Conservation (phyloP, 1,140 invertebrate species). For the Lineus longissimus region DNA sequence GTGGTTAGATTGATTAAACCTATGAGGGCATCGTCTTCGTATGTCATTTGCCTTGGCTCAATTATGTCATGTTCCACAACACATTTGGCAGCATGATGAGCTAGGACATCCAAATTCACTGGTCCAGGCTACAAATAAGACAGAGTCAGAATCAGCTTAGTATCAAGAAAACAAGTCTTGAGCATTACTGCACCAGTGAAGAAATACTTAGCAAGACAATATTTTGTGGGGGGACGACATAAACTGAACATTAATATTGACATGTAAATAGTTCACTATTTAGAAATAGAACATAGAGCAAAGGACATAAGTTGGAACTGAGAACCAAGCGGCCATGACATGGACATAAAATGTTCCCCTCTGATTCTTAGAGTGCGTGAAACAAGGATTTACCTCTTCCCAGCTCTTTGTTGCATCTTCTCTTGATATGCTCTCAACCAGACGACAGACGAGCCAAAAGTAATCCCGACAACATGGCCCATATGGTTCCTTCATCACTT, state of each 20-base stretch:
- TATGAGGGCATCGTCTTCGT: constrained; percentile 83
- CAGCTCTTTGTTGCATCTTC: constrained; percentile 57
- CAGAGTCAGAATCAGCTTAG: not conserved
- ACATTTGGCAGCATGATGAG: constrained; percentile 69
- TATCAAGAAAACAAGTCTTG: not conserved
- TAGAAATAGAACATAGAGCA: too few species aligned
- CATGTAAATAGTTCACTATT: too few species aligned
- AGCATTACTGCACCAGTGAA: too few species aligned
- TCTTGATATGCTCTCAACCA: constrained; percentile 65
- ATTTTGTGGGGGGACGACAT: too few species aligned
- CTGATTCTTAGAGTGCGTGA: too few species aligned
- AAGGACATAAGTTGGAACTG: too few species aligned
- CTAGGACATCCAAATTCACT: constrained; percentile 72
- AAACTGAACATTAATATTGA: too few species aligned
- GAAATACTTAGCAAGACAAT: too few species aligned
- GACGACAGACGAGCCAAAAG: constrained; percentile 83
- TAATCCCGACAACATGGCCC: constrained; percentile 90
- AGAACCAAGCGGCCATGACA: too few species aligned
- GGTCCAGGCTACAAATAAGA: not conserved
- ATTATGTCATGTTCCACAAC: constrained; percentile 74
- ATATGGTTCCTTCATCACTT: constrained; percentile 86
- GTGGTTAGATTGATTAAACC: constrained; percentile 82
- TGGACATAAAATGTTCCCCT: too few species aligned
- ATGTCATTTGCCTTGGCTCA: constrained; percentile 72
- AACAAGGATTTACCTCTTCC: constrained; percentile 67